Evolutionary conservation across 2,797 vertebrate species (phyloP), one percentile per base, ranked within the genome.

Genomic region (Chloroceryle inda): DNA sequence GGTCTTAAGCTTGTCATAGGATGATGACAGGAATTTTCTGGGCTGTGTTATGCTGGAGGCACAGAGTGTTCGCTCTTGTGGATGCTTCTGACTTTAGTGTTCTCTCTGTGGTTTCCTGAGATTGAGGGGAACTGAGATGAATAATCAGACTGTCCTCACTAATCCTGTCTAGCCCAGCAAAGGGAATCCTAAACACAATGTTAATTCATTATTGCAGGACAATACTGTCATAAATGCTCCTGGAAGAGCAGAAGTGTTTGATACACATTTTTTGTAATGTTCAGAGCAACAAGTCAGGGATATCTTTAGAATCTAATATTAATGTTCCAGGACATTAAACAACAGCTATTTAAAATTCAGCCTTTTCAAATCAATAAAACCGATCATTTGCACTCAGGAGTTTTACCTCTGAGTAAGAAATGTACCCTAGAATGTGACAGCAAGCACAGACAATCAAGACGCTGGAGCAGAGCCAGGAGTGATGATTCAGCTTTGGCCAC

Each of bases 261-360:
- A 71, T 38, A 45, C 7, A 15, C 52, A 20, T 45, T 85, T 94
- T 84, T 91, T 63, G 16, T 56, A 29, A 5, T 35, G 26, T 68
- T 81, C 15, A 2, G 63, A 27, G 40, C 38, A 73, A 59, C 0
- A 1, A 95, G 63, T 78, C 55, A 82, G 83, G 42, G 20, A 59
- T 40, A 71, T 82, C 77, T 85, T 89, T 89, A 77, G 89, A 89
- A 93, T 89, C 63, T 92, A 89, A 62, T 96, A 94, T 87, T 92
- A 96, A 94, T 75, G 71, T 82, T 96, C 77, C 67, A 62, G 77
- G 63, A 85, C 0, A 0, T 88, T 95, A 93, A 95, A 94, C 69
- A 92, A 66, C 85, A 95, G 71, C 94, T 95, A 95, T 95, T 95
- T 95, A 77, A 96, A 94, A 77, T 86, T 95, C 93, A 94, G 71